These are phyloP conservation scores for Hyposmocoma kahamanoa DNA, from an alignment of 1,140 invertebrate species.

Conservation along the genomic window DNA sequence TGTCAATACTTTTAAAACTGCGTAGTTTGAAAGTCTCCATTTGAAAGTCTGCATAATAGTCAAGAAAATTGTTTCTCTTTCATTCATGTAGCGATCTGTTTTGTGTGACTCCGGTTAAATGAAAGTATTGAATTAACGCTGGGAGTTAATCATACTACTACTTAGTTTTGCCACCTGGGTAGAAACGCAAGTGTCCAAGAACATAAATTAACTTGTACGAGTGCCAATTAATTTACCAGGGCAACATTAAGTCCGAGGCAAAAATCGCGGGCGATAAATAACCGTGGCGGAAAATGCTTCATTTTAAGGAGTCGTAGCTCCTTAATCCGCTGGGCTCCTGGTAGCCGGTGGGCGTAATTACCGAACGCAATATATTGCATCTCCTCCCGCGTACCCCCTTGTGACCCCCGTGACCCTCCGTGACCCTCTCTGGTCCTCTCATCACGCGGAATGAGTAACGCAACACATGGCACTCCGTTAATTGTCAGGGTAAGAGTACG, in stretches of 20 bases:
- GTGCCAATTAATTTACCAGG: slow-evolving; percentile 17
- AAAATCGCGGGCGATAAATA: slow-evolving; percentile 29
- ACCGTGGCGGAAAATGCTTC: slow-evolving; percentile 32
- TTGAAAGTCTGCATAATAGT: too few species aligned
- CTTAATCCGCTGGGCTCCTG: slow-evolving; percentile 49
- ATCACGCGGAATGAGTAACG: slow-evolving; percentile 16
- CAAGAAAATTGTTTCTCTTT: too few species aligned
- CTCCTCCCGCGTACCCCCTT: slow-evolving; percentile 29
- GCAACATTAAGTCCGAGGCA: slow-evolving; percentile 9
- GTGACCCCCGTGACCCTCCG: slow-evolving; percentile 1
- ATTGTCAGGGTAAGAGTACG: slow-evolving; percentile 23
- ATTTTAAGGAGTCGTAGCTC: slow-evolving; percentile 47
- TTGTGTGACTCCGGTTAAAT: too few species aligned
- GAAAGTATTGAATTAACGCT: too few species aligned
- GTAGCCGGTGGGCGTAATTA: slow-evolving; percentile 37
- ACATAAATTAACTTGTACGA: too few species aligned
- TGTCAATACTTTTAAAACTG: too few species aligned
- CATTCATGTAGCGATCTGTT: too few species aligned
- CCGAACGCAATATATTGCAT: slow-evolving; percentile 46
- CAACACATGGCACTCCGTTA: slow-evolving; percentile 46
- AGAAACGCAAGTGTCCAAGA: too few species aligned
- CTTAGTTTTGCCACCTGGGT: too few species aligned
- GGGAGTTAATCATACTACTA: too few species aligned
- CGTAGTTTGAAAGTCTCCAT: too few species aligned
- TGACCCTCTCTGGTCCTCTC: not conserved